Evolutionary conservation across 2,113 vertebrate species (phyloP).

Genomic region (Oophaga pumilio): DNA sequence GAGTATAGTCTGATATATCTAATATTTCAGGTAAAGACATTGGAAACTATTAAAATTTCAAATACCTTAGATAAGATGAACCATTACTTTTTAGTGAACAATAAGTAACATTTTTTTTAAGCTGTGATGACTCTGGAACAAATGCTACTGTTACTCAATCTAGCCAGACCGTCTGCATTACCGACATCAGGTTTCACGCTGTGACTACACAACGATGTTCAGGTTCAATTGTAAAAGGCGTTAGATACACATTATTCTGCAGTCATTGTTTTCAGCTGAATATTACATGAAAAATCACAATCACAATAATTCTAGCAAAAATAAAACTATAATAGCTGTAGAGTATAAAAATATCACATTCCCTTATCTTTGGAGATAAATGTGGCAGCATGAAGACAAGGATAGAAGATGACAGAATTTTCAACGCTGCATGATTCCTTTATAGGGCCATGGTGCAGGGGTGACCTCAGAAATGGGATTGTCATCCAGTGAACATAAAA

Average conservation of each 20-base stretch:
- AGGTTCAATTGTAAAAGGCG: neutral
- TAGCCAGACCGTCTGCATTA: neutral
- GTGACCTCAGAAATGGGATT: conserved; percentile 53
- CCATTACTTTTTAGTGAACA: too few species aligned
- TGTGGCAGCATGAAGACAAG: neutral
- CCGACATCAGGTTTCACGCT: neutral
- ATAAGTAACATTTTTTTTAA: neutral
- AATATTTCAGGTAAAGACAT: too few species aligned
- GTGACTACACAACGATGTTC: neutral
- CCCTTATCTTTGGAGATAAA: neutral
- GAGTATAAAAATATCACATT: neutral
- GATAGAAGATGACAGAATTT: conserved; percentile 35
- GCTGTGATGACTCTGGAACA: neutral
- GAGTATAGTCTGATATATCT: too few species aligned
- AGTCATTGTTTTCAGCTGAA: neutral
- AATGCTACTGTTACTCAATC: neutral
- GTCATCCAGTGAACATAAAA: conserved; percentile 47
- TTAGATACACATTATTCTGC: neutral
- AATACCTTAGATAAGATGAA: too few species aligned
- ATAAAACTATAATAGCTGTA: neutral
- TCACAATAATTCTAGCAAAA: neutral
- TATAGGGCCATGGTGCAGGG: conserved; percentile 44
- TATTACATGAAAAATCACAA: neutral
- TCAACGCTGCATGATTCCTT: conserved; percentile 10
- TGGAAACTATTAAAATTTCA: too few species aligned